Conservation (phyloP, 2,888 invertebrate species). For the Hydriomena furcata region DNA sequence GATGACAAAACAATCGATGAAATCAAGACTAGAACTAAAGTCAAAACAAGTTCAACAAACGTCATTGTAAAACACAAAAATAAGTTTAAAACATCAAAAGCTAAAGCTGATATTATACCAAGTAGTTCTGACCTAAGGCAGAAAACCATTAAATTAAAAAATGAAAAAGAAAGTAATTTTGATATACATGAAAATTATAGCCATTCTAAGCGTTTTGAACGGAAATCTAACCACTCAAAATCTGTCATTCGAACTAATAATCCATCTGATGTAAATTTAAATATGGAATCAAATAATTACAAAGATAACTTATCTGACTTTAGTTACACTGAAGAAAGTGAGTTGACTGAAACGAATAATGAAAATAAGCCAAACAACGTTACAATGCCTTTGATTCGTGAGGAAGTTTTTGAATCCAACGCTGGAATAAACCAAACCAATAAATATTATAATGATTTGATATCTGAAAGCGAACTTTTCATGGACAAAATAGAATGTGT, state of each 20-base stretch:
- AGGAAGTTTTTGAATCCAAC: not conserved
- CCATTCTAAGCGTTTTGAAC: not conserved
- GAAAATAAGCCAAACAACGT: conserved; percentile 1
- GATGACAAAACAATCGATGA: not conserved
- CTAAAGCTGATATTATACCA: not conserved
- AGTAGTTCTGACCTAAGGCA: not conserved
- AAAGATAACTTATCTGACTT: conserved; percentile 4
- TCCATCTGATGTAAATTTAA: not conserved
- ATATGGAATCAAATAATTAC: not conserved
- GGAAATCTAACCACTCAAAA: not conserved
- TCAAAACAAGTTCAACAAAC: conserved; percentile 2
- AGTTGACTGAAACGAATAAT: not conserved
- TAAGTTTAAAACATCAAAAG: not conserved
- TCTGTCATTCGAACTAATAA: conserved; percentile 9
- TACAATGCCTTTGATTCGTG: not conserved
- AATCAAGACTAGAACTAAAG: not conserved
- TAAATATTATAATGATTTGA: conserved; percentile 22
- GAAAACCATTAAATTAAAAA: too few species aligned
- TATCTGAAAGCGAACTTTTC: conserved; percentile 13
- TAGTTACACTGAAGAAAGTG: too few species aligned
- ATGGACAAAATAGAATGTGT: conserved; percentile 2
- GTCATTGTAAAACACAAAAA: conserved; percentile 17
- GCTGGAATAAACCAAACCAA: conserved; percentile 2
- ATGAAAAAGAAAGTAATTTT: not conserved
- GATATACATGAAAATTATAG: not conserved